Conservation (phyloP, 1,140 invertebrate genomes). For the Nixonia krombeini region DNA sequence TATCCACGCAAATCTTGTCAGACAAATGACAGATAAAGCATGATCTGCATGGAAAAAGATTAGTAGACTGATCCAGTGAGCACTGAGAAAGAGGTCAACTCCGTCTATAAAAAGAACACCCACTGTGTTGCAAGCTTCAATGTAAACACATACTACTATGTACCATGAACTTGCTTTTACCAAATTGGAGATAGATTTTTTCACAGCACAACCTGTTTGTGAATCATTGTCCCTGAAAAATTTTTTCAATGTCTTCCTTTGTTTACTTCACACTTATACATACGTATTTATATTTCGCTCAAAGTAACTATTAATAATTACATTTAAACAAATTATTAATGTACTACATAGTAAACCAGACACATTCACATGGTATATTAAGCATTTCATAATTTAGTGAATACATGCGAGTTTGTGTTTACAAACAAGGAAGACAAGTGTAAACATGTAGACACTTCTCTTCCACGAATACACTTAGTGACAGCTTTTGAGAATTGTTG, state of each 20-base stretch:
- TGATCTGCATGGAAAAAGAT: slow-evolving; percentile 47
- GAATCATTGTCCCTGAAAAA: slow-evolving; percentile 44
- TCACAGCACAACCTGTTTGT: slow-evolving; percentile 35
- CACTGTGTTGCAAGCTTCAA: slow-evolving; percentile 43
- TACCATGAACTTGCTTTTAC: slow-evolving; percentile 44
- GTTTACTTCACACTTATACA: slow-evolving; percentile 16
- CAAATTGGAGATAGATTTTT: slow-evolving; percentile 46
- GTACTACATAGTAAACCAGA: too few relatives aligned
- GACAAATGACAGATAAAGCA: slow-evolving; percentile 34
- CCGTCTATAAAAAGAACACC: slow-evolving; percentile 68
- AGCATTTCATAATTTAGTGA: too few relatives aligned
- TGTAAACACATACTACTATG: slow-evolving; percentile 37
- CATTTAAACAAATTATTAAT: too few relatives aligned
- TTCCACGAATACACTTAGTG: too few relatives aligned
- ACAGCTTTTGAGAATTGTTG: too few relatives aligned
- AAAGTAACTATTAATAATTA: too few relatives aligned
- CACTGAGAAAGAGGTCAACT: slow-evolving; percentile 60
- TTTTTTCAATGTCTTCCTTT: slow-evolving; percentile 37
- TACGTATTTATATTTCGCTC: too few relatives aligned
- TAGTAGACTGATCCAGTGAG: slow-evolving; percentile 50
- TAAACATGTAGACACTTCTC: too few relatives aligned
- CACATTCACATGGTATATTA: too few relatives aligned
- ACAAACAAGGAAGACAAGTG: too few relatives aligned
- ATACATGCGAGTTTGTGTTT: too few relatives aligned
- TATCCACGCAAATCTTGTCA: slow-evolving; percentile 18